Percentiles rank a stretch among this genome's conserved stretches.
Evolutionary conservation across 1,140 invertebrate species (phyloP).

Genomic region (Chlorops oryzae): DNA sequence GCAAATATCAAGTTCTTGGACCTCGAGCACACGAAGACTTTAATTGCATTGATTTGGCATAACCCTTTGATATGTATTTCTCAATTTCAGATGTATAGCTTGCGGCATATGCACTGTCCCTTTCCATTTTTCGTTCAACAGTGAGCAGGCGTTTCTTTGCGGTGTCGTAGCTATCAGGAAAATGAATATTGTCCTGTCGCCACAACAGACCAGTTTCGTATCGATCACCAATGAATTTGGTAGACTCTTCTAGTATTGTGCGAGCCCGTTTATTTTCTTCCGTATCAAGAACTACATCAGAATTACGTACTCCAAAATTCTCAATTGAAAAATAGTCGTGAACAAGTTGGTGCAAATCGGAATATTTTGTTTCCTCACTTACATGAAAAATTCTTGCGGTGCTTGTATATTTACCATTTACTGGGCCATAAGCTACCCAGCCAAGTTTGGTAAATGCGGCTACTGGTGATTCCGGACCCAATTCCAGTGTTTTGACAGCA

Average conservation of each 20-base stretch:
- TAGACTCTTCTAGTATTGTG: conserved; percentile 2
- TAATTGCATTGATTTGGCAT: conserved; percentile 11
- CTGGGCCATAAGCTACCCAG: not conserved
- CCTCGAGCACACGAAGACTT: not conserved
- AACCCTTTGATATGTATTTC: conserved; percentile 15
- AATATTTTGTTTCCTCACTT: no score
- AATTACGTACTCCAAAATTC: not conserved
- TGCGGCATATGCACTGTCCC: conserved; percentile 4
- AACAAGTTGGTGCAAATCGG: not conserved
- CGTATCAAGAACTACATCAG: not conserved
- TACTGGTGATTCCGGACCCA: not conserved
- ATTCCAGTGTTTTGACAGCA: not conserved
- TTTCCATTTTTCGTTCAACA: conserved; percentile 14
- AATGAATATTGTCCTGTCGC: conserved; percentile 1
- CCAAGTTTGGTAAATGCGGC: not conserved
- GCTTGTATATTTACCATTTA: not conserved
- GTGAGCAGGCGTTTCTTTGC: conserved; percentile 6
- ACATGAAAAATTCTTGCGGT: no score
- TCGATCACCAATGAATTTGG: not conserved
- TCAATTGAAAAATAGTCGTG: not conserved
- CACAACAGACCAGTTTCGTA: conserved; percentile 19
- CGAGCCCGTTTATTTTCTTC: not conserved
- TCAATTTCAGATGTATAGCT: conserved; percentile 18
- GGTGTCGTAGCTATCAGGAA: conserved; percentile 10
- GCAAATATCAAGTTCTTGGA: conserved; percentile 29